These are phyloP conservation scores for Oedothorax gibbosus DNA, from an alignment of 1,140 invertebrate species.

Conservation along the genomic window DNA sequence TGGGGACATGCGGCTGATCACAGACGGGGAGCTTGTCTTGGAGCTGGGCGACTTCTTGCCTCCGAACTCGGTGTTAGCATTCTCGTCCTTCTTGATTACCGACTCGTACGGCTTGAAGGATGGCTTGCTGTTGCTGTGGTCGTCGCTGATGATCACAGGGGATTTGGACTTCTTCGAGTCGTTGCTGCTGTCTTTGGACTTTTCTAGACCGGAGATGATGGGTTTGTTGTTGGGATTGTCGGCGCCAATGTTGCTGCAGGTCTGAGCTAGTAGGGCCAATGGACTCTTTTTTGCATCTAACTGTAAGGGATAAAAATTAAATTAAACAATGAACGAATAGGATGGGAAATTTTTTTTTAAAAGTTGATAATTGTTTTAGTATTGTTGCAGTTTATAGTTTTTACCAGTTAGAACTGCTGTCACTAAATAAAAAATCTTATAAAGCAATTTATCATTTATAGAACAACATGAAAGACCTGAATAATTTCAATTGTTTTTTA, in stretches of 20 bases:
- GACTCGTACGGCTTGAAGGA: slow-evolving; percentile 62
- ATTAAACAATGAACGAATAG: background rate
- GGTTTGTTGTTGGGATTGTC: slow-evolving; percentile 85
- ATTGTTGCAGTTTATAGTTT: background rate
- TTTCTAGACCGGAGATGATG: slow-evolving; percentile 70
- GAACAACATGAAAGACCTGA: too few species aligned
- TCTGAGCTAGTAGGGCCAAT: slow-evolving; percentile 93
- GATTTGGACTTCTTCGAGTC: slow-evolving; percentile 58
- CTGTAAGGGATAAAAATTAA: slow-evolving; percentile 75
- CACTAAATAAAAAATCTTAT: background rate
- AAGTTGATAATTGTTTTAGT: too few species aligned
- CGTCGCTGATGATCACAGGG: slow-evolving; percentile 48
- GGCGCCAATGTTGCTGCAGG: slow-evolving; percentile 93
- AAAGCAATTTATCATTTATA: too few species aligned
- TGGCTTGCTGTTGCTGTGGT: slow-evolving; percentile 54
- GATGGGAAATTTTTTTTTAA: too few species aligned
- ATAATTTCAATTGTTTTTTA: too few species aligned
- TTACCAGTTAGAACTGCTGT: background rate
- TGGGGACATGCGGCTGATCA: slow-evolving; percentile 25
- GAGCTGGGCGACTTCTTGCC: slow-evolving; percentile 59
- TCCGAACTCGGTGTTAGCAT: slow-evolving; percentile 7
- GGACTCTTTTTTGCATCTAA: slow-evolving; percentile 98
- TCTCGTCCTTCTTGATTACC: slow-evolving; percentile 50
- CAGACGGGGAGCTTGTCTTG: slow-evolving; percentile 44
- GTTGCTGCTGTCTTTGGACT: slow-evolving; percentile 50